Evolutionary conservation across 2,797 vertebrate species (phyloP).

Genomic region (Petrocephalus sullivani): DNA sequence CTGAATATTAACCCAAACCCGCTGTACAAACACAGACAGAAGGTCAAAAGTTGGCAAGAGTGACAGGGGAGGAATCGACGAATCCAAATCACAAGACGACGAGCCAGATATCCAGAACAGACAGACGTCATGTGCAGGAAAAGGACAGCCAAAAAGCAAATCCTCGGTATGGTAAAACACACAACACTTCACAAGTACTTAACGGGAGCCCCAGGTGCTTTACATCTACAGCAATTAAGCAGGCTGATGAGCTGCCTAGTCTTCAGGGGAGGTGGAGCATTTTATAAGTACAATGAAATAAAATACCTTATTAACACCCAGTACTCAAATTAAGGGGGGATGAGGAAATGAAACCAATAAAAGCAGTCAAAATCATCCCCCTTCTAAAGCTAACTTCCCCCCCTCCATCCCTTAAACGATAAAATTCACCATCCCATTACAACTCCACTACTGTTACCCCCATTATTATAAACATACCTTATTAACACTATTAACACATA

Average conservation of each 20-base stretch:
- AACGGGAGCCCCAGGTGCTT: neutral
- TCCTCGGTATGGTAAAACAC: neutral
- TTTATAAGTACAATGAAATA: neutral
- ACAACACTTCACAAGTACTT: neutral
- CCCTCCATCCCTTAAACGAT: too few relatives aligned
- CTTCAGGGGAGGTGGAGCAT: neutral
- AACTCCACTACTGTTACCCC: too few relatives aligned
- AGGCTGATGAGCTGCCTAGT: neutral
- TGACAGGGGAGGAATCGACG: neutral
- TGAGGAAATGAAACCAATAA: too few relatives aligned
- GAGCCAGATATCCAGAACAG: neutral
- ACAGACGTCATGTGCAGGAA: neutral
- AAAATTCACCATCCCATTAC: too few relatives aligned
- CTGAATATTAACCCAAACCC: neutral
- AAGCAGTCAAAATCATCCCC: too few relatives aligned
- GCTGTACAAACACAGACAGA: neutral
- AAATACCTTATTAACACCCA: neutral
- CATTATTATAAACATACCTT: neutral
- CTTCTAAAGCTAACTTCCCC: too few relatives aligned
- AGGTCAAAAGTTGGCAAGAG: neutral
- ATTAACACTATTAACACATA: too few relatives aligned
- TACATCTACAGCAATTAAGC: neutral
- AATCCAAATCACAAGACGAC: neutral
- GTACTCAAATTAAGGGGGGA: too few relatives aligned
- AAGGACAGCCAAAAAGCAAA: neutral